Evolutionary conservation across 2,888 invertebrate genomes (phyloP).

Genomic region (Oligia latruncula): DNA sequence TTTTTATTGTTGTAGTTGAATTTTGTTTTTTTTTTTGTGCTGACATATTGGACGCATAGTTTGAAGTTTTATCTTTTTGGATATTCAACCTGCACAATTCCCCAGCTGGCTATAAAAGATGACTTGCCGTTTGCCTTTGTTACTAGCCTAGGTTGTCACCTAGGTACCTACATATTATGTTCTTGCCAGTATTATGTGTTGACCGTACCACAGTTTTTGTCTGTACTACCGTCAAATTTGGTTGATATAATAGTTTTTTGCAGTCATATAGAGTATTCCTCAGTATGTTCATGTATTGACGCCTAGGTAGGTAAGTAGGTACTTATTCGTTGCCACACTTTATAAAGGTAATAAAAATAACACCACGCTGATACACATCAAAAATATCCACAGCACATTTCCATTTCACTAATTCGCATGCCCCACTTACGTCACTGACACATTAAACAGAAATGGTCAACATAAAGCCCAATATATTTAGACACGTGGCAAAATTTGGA

Average conservation of each 20-base stretch:
- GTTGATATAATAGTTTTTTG: not conserved
- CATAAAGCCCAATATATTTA: conserved; percentile 8
- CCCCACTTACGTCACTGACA: conserved; percentile 35
- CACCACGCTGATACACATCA: conserved; percentile 1
- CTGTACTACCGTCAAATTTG: not conserved
- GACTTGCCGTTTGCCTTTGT: not conserved
- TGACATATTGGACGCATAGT: conserved; percentile 15
- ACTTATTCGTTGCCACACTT: not conserved
- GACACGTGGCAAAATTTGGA: not conserved
- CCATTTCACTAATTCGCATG: conserved; percentile 44
- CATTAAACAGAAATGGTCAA: conserved; percentile 50
- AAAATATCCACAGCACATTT: conserved; percentile 17
- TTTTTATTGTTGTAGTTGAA: conserved; percentile 9
- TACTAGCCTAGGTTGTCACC: too few species aligned
- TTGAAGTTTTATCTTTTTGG: conserved; percentile 14
- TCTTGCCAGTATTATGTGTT: not conserved
- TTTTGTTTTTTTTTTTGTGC: not conserved
- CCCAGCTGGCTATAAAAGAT: not conserved
- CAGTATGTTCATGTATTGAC: not conserved
- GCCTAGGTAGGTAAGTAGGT: not conserved
- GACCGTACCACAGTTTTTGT: not conserved
- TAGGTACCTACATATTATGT: not conserved
- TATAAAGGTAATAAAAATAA: not conserved
- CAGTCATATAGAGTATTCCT: not conserved
- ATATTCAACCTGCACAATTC: not conserved